These are phyloP conservation scores for Aspidiotus rigidus DNA, from an alignment of 2,888 invertebrate species.

Conservation along the genomic window DNA sequence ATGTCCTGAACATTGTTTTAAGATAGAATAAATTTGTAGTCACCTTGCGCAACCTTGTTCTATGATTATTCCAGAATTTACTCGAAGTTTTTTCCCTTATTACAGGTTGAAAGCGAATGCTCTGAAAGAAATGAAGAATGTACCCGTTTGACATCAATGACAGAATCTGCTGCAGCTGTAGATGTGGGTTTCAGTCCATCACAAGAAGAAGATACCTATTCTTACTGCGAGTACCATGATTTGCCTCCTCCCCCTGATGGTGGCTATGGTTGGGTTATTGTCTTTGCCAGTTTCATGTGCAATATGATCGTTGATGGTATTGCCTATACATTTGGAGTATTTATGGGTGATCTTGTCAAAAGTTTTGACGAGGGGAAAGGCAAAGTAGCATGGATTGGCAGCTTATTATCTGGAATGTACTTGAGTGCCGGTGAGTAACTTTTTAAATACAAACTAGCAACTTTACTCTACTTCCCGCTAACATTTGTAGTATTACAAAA, in stretches of 20 bases:
- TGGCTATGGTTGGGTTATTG: slow-evolving; percentile 91
- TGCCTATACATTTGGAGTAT: slow-evolving; percentile 96
- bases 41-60: background rate
- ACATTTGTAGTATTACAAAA: too few relatives aligned
- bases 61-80: background rate
- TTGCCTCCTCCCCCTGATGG: slow-evolving; percentile 81
- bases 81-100: slow-evolving; percentile 40
- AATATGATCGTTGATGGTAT: slow-evolving; percentile 98
- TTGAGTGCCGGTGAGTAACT: slow-evolving; percentile 69
- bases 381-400: slow-evolving; percentile 87
- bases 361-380: slow-evolving; percentile 79
- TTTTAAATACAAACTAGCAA: too few relatives aligned
- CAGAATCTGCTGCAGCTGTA: slow-evolving; percentile 51
- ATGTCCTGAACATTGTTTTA: too few relatives aligned
- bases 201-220: slow-evolving; percentile 49
- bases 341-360: slow-evolving; percentile 66
- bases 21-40: background rate
- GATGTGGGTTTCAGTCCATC: slow-evolving; percentile 56
- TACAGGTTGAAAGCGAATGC: slow-evolving; percentile 76
- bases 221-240: slow-evolving; percentile 61
- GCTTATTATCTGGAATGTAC: slow-evolving; percentile 89
- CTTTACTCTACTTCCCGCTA: too few relatives aligned
- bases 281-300: slow-evolving; percentile 92
- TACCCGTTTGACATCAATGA: slow-evolving; percentile 58
- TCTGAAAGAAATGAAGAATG: slow-evolving; percentile 57